These are phyloP conservation scores for Neolamprologus caudopunctatus DNA, from an alignment of 2,113 vertebrate genomes.

Conservation along the genomic window DNA sequence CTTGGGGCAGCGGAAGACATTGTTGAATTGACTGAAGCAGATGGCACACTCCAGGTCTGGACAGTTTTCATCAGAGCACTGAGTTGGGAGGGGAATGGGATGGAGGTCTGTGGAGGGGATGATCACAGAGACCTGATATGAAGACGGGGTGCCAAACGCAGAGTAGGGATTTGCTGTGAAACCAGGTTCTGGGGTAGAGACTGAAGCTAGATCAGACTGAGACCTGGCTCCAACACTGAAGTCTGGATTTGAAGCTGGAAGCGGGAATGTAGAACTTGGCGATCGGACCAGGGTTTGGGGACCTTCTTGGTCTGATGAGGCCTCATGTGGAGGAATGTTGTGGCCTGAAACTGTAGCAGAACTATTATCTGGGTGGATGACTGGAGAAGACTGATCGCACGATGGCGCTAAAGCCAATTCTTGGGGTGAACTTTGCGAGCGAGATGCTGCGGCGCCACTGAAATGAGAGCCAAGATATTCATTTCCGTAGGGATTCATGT, in stretches of 20 bases:
- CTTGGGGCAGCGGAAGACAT: constrained; percentile 76
- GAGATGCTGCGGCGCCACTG: fast-evolving
- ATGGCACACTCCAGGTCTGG: constrained; percentile 74
- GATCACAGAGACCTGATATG: constrained; percentile 11
- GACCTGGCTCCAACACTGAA: neutral
- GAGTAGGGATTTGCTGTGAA: neutral
- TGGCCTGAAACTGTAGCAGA: neutral
- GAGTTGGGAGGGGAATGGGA: neutral
- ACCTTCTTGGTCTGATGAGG: neutral
- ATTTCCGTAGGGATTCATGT: constrained; percentile 17
- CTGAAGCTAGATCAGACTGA: neutral
- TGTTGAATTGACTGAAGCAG: constrained; percentile 78
- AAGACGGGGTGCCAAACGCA: neutral
- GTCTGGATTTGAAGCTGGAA: neutral
- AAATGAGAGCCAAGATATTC: neutral
- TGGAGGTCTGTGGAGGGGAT: neutral
- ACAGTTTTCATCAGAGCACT: neutral
- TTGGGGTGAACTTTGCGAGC: neutral
- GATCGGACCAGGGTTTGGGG: neutral
- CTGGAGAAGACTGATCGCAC: neutral
- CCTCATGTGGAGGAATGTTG: neutral
- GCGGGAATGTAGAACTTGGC: fast-evolving
- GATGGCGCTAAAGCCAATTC: neutral
- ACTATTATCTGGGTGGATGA: neutral
- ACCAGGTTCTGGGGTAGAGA: neutral